Base-by-base conservation (phyloP, 2,797 vertebrate genomes). In the Acanthornis magna region DNA sequence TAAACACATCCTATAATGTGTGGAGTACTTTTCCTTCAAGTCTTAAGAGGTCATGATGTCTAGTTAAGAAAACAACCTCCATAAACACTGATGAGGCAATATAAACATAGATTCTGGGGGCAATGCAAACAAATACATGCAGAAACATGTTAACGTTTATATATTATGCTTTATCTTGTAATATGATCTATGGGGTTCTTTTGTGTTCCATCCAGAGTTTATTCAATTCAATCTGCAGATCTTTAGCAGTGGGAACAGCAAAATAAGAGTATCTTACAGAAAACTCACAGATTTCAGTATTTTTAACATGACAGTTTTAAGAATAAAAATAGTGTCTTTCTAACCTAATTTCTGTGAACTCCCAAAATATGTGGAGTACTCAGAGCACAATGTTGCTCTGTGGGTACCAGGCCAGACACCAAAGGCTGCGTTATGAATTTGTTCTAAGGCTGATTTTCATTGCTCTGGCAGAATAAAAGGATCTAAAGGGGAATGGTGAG, bases 161-260 rank as follows among this genome's bases (percentile, higher is more conserved):
- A 10, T 23, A 42, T 57, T 42, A 22, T 34, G 25, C 54, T 83
- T 62, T 73, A 30, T 45, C 36, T 71, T 70, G 15, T 18, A 29
- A 10, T 47, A 19, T 2, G 5, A 73, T 34, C 27, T 68, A 0
- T 26, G 13, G 29, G 20, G 0, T 0, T 10, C 72, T 54, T 60
- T 40, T 26, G 18, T 38, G 14, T 55, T 89, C 19, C 30, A 57
- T 9, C 17, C 25, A 53, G 19, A 48, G 3, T n/a, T n/a, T 40
- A 62, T 6, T 85, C 34, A 92, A 27, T 17, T 63, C n/a, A 8
- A 42, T 18, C 60, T 17, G 2, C 21, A 57, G 23, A 38, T 66
- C 17, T 27, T 73, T 50, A 58, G n/a, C 30, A 45, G 7, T n/a
- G 9, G 21, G 4, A 91, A 42, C 9, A 72, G 22, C 34, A 81